phyloP scores from a whole-genome alignment of 2,113 vertebrate species.

The Takifugu flavidus region DNA sequence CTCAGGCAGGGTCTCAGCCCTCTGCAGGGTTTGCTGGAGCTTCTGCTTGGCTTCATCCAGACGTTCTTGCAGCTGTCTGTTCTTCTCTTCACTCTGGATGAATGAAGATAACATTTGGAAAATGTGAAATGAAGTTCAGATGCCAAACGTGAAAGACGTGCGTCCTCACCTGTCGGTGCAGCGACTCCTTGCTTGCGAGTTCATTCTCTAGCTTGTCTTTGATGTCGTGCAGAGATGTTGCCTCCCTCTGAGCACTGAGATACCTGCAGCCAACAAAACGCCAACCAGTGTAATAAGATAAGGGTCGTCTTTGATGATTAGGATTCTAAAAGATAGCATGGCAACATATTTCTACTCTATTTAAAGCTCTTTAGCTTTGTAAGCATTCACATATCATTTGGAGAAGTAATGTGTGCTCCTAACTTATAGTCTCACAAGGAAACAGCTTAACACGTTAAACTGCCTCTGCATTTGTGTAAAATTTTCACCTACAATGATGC shows the following conservation, averaged over 20 bases:
- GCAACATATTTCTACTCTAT: not conserved
- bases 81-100: constrained; percentile 89
- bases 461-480: too few species aligned
- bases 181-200: constrained; percentile 90
- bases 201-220: constrained; percentile 95
- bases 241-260: constrained; percentile 80
- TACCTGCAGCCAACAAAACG: constrained; percentile 69
- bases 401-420: too few species aligned
- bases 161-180: constrained; percentile 83
- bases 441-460: too few species aligned
- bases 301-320: too few species aligned
- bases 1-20: constrained; percentile 89
- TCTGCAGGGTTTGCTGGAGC: constrained; percentile 90
- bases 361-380: not conserved
- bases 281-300: too few species aligned
- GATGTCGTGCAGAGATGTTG: constrained; percentile 90
- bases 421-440: too few species aligned
- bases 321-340: too few species aligned
- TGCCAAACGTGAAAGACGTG: not conserved
- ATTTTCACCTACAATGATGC: too few species aligned
- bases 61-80: constrained; percentile 88
- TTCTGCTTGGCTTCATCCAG: constrained; percentile 92
- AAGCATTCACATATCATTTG: not conserved
- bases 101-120: not conserved
- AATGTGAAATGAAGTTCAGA: not conserved